Conservation (phyloP, 2,797 vertebrate genomes). For the Poecilia velifera region DNA sequence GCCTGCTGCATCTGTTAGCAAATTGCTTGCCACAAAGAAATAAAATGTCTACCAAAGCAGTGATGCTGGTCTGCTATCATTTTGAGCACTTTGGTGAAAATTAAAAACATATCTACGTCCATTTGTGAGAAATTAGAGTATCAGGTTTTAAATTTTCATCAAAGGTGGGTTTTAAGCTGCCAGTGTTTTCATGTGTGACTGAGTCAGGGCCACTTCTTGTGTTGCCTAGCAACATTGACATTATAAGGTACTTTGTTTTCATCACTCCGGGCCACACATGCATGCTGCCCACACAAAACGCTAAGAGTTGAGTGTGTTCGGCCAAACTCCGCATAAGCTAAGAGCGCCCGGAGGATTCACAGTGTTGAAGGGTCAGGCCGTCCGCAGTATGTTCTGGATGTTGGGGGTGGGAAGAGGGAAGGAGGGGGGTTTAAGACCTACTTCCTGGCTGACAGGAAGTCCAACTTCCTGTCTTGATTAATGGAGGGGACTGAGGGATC, state of each 20-base stretch:
- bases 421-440: slow-evolving; percentile 34
- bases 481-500: slow-evolving; percentile 64
- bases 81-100: neutral
- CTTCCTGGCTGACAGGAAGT: slow-evolving; percentile 78
- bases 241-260: slow-evolving; percentile 69
- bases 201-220: slow-evolving; percentile 41
- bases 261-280: slow-evolving; percentile 58
- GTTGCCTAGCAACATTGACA: slow-evolving; percentile 78
- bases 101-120: neutral
- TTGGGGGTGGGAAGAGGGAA: neutral
- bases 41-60: neutral
- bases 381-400: slow-evolving; percentile 34
- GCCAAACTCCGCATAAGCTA: slow-evolving; percentile 53
- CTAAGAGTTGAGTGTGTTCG: slow-evolving; percentile 28
- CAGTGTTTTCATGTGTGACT: slow-evolving; percentile 14
- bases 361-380: slow-evolving; percentile 47
- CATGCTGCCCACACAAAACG: slow-evolving; percentile 61
- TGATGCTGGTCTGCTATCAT: neutral
- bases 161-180: slow-evolving; percentile 6
- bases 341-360: slow-evolving; percentile 64
- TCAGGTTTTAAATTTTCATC: neutral
- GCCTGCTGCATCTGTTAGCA: neutral
- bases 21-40: neutral
- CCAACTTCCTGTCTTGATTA: slow-evolving; percentile 79
- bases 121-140: slow-evolving; percentile 1